These are phyloP conservation scores for Philotrypesis tridentata DNA, from an alignment of 1,140 invertebrate species.

Conservation along the genomic window DNA sequence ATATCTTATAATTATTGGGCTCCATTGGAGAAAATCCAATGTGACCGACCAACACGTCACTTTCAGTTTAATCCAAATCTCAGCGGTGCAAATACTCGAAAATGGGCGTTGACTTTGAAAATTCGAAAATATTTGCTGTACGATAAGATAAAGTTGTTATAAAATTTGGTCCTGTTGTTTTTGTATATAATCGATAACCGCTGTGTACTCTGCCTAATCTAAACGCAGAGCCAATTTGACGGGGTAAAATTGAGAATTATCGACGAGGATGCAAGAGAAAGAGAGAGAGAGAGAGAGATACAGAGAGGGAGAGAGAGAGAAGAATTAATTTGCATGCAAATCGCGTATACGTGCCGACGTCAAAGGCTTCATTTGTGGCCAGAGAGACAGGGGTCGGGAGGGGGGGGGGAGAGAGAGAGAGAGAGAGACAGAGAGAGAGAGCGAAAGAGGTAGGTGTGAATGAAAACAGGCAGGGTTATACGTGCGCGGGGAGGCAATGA, in stretches of 20 bases:
- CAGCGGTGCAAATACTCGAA: too few species aligned
- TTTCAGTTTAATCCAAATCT: too few species aligned
- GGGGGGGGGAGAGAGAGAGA: background rate
- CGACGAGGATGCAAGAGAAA: background rate
- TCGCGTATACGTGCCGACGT: background rate
- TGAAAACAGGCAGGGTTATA: background rate
- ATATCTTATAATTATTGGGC: too few species aligned
- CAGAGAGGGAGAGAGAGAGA: background rate
- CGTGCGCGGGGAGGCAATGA: background rate
- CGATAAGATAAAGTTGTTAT: too few species aligned
- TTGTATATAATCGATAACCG: background rate
- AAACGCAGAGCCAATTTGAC: background rate
- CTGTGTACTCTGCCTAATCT: background rate
- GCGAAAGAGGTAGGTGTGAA: background rate
- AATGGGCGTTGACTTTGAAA: too few species aligned
- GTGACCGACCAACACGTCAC: too few species aligned
- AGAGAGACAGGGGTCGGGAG: too few species aligned
- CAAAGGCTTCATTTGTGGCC: background rate
- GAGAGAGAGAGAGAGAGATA: too few species aligned
- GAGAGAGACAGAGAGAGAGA: too few species aligned
- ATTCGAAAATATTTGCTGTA: too few species aligned
- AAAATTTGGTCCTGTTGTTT: background rate
- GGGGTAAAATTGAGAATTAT: background rate
- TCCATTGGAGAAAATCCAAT: too few species aligned
- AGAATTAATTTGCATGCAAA: constrained; percentile 16